Base-by-base conservation (phyloP, 1,140 invertebrate genomes). In the Neotoxoptera formosana region DNA sequence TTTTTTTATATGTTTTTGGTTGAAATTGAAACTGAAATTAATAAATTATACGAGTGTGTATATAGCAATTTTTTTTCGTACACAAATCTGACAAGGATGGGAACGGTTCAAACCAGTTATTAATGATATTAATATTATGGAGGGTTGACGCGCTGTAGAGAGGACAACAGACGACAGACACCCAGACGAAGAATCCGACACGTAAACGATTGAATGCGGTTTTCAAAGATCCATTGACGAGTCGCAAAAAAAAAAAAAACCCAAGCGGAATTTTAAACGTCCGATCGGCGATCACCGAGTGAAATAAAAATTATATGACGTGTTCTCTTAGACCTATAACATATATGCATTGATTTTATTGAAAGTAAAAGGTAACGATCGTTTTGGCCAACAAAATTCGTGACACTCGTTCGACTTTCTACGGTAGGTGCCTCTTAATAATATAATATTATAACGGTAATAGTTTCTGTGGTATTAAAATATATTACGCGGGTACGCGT, bases 91-190 rank as follows among this genome's bases (percentile, higher is more conserved):
- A 89, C 88, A 89, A 89, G 88, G 88, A 89, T 89, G 88, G 51
- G 88, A 89, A 89, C 51, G 53, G 51, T 56, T 56, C 88, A 56
- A 89, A 89, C 88, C 88, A 56, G 88, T 89, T 89, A 89, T 89
- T 89, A 89, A 89, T 89, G 51, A 51, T 89, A 89, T 89, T 89
- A 89, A 89, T 56, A 23, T 89, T 89, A 89, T 56, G 93, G 94
- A 94, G 94, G 94, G 94, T 93, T 94, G 94, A 95, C 95, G 94
- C 95, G 48, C 93, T 93, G 41, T 41, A 89, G 41, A 67, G 36
- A 53, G 53, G 56, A 88, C 53, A 56, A 88, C 93, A 48, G 56
- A 86, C 83, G 53, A 53, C 86, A 88, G 84, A 93, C 93, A 93
- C 93, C 93, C 93, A 93, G 51, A 87, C 84, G 36, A 67, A 93